Percentiles rank a stretch among this genome's conserved stretches.
Conservation (phyloP, 1,140 invertebrate species). For the Philaenus spumarius region DNA sequence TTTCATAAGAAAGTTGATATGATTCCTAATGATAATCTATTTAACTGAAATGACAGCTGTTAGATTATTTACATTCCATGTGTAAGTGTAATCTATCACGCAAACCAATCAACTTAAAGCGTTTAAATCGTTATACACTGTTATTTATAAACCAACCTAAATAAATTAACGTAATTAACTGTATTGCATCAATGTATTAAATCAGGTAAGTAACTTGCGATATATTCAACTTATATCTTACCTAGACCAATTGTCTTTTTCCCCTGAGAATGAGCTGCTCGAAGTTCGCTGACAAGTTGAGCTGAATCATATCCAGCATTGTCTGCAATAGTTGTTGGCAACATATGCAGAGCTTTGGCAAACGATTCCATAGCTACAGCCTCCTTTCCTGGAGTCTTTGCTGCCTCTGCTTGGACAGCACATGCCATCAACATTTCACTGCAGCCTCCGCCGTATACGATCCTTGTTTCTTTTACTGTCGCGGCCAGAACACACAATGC, state of each 20-base stretch:
- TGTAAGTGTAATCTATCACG: no score
- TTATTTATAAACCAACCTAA: no score
- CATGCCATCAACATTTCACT: slow-evolving; percentile 96
- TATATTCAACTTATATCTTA: slow-evolving; percentile 44
- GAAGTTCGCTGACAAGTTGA: slow-evolving; percentile 82
- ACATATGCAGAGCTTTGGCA: slow-evolving; percentile 74
- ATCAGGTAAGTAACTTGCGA: no score
- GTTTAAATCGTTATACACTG: no score
- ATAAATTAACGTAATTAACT: no score
- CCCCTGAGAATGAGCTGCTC: slow-evolving; percentile 81
- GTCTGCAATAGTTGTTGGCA: slow-evolving; percentile 95
- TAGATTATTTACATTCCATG: no score
- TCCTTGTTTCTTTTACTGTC: slow-evolving; percentile 87
- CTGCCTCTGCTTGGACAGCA: slow-evolving; percentile 76
- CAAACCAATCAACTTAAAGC: no score
- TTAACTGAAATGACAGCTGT: no score
- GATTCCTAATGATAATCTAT: no score
- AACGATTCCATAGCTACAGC: slow-evolving; percentile 96
- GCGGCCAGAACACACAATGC: slow-evolving; percentile 95
- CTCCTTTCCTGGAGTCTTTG: slow-evolving; percentile 93
- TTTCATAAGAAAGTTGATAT: no score
- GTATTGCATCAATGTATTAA: no score
- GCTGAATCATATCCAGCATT: slow-evolving; percentile 98
- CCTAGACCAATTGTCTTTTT: slow-evolving; percentile 74
- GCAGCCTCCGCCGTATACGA: slow-evolving; percentile 78